These are phyloP conservation scores for Hyperoodon ampullatus DNA, from an alignment of 2,113 vertebrate genomes.

Conservation along the genomic window DNA sequence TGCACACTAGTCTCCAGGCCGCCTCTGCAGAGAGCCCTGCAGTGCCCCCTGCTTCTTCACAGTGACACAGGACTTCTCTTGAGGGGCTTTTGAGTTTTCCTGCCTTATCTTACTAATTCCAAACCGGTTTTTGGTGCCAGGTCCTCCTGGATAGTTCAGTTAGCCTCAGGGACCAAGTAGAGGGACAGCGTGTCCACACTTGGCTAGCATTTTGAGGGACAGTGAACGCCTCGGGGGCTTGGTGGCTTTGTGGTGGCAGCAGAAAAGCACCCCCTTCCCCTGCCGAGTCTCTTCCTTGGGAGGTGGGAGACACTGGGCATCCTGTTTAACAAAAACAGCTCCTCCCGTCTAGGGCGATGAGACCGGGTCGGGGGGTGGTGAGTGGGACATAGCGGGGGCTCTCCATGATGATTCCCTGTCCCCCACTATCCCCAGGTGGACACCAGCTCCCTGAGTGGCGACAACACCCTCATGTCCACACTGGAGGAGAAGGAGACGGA, in stretches of 20 bases:
- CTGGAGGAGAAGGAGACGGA: slow-evolving; percentile 79
- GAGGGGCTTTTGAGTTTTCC: not conserved
- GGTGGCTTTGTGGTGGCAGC: not conserved
- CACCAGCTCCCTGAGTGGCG: slow-evolving; percentile 71
- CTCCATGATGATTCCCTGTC: not conserved
- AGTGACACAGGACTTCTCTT: not conserved
- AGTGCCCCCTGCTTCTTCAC: not conserved
- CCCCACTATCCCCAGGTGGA: slow-evolving; percentile 54
- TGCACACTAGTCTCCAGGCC: not conserved
- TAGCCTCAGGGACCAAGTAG: not conserved
- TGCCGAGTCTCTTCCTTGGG: not conserved
- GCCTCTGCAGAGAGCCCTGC: not conserved
- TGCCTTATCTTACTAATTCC: not conserved
- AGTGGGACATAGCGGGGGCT: not conserved
- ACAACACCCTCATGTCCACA: slow-evolving; percentile 76
- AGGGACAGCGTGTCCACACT: not conserved
- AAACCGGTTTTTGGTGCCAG: not conserved
- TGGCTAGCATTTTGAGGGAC: not conserved
- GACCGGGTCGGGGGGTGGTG: not conserved
- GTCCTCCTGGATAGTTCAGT: not conserved
- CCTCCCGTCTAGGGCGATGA: not conserved
- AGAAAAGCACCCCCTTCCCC: not conserved
- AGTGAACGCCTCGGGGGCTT: not conserved
- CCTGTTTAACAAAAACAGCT: not conserved
- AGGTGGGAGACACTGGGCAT: not conserved